Percentiles rank a stretch among this genome's conserved stretches.
Evolutionary conservation across 2,888 invertebrate genomes (phyloP).

Genomic region (Machimus atricapillus): DNA sequence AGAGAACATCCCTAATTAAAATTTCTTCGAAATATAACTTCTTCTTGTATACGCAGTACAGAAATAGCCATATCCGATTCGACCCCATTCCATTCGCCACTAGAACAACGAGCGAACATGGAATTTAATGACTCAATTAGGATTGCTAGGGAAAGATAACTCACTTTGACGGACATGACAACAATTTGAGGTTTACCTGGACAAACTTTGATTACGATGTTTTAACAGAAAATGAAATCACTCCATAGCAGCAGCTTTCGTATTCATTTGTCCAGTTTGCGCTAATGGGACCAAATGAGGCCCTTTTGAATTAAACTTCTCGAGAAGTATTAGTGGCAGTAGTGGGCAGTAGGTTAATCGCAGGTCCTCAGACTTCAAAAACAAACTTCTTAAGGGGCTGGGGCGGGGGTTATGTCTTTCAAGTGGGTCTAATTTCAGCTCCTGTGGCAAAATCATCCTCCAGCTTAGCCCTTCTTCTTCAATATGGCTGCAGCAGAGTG

Average conservation of each 20-base stretch:
- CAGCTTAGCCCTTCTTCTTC: neutral
- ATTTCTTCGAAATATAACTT: neutral
- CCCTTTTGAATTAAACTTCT: neutral
- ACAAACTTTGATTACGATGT: constrained; percentile 11
- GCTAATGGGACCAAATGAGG: neutral
- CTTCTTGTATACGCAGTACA: neutral
- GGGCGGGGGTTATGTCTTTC: neutral
- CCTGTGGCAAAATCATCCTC: neutral
- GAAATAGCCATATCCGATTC: neutral
- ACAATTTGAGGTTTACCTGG: constrained; percentile 24
- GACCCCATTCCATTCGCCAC: neutral
- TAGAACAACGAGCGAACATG: neutral
- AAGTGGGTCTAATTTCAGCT: neutral
- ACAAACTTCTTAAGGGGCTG: neutral
- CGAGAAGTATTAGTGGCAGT: neutral
- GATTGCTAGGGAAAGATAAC: neutral
- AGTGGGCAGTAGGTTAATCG: neutral
- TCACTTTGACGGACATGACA: constrained; percentile 18
- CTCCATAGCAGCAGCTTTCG: neutral
- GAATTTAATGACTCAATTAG: constrained; percentile 33
- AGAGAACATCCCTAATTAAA: constrained; percentile 4
- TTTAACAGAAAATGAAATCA: constrained; percentile 6
- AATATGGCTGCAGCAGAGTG: neutral
- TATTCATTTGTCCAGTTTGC: neutral
- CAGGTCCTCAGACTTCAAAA: neutral